Evolutionary conservation across 2,113 vertebrate species (phyloP).

Genomic region (Cettia cetti): DNA sequence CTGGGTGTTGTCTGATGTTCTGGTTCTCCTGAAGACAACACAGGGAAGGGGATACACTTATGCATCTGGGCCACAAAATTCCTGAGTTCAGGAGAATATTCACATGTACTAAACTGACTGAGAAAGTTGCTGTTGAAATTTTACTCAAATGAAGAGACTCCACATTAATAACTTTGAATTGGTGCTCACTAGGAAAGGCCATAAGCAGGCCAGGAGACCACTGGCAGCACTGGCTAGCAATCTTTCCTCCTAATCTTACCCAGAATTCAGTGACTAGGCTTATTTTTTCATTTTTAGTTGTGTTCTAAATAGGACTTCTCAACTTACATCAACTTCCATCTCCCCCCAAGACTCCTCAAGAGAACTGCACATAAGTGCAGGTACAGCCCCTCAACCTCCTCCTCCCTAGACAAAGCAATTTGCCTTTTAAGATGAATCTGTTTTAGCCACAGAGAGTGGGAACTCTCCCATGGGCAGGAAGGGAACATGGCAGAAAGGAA

Average conservation of each 20-base stretch:
- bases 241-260: neutral
- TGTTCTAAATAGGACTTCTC: neutral
- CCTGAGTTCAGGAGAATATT: neutral
- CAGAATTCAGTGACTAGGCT: neutral
- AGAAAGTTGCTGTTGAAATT: neutral
- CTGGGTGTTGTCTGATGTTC: neutral
- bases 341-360: neutral
- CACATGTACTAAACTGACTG: neutral
- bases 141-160: neutral
- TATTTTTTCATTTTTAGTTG: neutral
- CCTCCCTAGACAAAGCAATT: neutral
- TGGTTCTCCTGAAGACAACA: neutral
- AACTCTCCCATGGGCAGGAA: neutral
- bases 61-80: neutral
- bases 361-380: neutral
- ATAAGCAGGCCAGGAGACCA: neutral
- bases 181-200: neutral
- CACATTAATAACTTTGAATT: neutral
- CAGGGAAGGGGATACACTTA: neutral
- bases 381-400: neutral
- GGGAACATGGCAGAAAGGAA: neutral
- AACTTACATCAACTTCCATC: neutral
- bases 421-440: neutral
- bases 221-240: neutral
- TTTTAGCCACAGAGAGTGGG: neutral